Conservation (phyloP, 2,888 invertebrate genomes). For the Coleophora flavipennella region DNA sequence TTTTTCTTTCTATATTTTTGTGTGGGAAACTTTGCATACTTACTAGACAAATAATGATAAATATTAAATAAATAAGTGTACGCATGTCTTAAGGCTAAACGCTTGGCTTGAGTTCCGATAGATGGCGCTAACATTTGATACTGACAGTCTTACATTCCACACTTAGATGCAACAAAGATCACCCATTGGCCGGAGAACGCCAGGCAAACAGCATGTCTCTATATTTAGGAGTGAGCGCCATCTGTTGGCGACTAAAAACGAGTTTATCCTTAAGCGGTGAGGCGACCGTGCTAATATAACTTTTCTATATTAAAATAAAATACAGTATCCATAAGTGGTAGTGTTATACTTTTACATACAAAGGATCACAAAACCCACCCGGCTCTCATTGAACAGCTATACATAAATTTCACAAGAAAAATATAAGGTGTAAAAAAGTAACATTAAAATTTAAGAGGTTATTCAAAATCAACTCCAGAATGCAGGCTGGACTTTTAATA, state of each 20-base stretch:
- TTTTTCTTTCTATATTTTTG: slow-evolving; percentile 26
- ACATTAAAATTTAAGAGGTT: too few species aligned
- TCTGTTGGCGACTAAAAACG: too few species aligned
- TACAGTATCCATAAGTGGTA: slow-evolving; percentile 49
- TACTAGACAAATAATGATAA: slow-evolving; percentile 26
- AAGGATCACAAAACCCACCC: slow-evolving; percentile 36
- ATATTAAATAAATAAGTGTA: slow-evolving; percentile 23
- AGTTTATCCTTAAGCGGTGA: slow-evolving; percentile 22
- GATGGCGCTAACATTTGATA: too few species aligned
- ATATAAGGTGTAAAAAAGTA: slow-evolving; percentile 12
- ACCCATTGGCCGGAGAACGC: too few species aligned
- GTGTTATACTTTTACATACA: slow-evolving; percentile 63
- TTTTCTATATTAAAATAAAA: slow-evolving; percentile 27
- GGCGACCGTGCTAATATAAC: slow-evolving; percentile 58
- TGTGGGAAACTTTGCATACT: slow-evolving; percentile 34
- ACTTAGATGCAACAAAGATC: too few species aligned
- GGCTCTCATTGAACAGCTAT: too few species aligned
- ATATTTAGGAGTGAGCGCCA: too few species aligned
- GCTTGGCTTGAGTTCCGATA: too few species aligned
- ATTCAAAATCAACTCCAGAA: too few species aligned
- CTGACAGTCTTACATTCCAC: too few species aligned
- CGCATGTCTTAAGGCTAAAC: slow-evolving; percentile 23
- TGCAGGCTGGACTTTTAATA: too few species aligned
- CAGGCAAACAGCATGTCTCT: too few species aligned
- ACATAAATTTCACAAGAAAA: slow-evolving; percentile 15